These are phyloP conservation scores for Raja brachyura DNA, from an alignment of 2,113 vertebrate species.

Conservation along the genomic window DNA sequence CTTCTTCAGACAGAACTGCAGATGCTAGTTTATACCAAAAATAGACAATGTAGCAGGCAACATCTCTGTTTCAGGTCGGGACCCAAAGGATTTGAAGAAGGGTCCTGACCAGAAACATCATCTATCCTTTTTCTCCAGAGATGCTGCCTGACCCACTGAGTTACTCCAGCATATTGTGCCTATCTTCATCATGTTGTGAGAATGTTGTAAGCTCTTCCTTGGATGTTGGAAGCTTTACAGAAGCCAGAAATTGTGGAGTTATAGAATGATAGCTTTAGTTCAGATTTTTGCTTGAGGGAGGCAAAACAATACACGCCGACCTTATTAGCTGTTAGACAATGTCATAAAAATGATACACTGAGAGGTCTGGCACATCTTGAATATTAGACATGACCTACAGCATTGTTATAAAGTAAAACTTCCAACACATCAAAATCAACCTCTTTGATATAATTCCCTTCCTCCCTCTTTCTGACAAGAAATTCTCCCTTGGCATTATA, in stretches of 20 bases:
- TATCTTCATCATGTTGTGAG: neutral
- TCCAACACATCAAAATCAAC: neutral
- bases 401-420: neutral
- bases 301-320: neutral
- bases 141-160: too few relatives aligned
- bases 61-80: too few relatives aligned
- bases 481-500: neutral
- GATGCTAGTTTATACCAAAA: too few relatives aligned
- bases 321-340: neutral
- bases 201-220: neutral
- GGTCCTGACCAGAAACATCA: too few relatives aligned
- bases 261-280: neutral
- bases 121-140: too few relatives aligned
- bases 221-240: neutral
- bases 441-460: neutral
- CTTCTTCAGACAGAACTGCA: too few relatives aligned
- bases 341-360: slow-evolving; percentile 10
- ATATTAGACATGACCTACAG: neutral
- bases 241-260: neutral
- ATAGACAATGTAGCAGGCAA: too few relatives aligned
- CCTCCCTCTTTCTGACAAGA: neutral
- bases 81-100: too few relatives aligned
- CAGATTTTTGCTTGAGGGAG: neutral
- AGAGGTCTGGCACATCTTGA: neutral
- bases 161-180: too few relatives aligned